A percentile compares a stretch with the other conserved stretches of the same genome.
Evolutionary conservation across 1,140 invertebrate species (phyloP).

Genomic region (Heliconius eleuchia): DNA sequence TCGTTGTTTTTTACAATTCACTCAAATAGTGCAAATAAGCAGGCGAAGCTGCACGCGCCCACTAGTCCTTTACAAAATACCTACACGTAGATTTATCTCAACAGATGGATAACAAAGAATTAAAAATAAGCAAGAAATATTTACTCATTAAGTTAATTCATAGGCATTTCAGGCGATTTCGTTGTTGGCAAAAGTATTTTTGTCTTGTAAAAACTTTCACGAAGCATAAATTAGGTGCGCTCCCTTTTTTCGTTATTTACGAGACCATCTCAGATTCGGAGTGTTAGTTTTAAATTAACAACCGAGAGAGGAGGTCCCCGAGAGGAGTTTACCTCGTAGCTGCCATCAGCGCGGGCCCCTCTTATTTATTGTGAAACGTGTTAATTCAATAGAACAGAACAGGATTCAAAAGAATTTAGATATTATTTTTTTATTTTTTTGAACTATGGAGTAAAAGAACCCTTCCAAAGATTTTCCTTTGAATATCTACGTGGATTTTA

Average conservation of each 20-base stretch:
- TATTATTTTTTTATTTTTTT: too few relatives aligned
- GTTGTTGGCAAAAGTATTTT: constrained; percentile 20
- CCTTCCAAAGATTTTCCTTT: too few relatives aligned
- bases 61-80: too few relatives aligned
- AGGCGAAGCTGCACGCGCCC: too few relatives aligned
- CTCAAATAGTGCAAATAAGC: too few relatives aligned
- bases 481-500: too few relatives aligned
- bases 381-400: background rate
- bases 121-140: constrained; percentile 14
- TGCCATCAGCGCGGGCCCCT: background rate
- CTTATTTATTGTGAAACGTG: background rate
- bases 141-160: constrained; percentile 12
- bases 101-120: background rate
- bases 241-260: constrained; percentile 31
- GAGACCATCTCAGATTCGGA: constrained; percentile 19
- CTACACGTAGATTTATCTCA: too few relatives aligned
- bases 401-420: background rate
- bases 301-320: background rate
- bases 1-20: too few relatives aligned
- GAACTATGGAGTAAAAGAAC: too few relatives aligned
- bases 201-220: constrained; percentile 23
- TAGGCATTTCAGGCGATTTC: constrained; percentile 3
- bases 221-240: constrained; percentile 17
- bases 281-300: constrained; percentile 29
- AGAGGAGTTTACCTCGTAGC: constrained; percentile 3